These are phyloP conservation scores for Monopterus albus DNA, from an alignment of 2,113 vertebrate genomes.

Conservation along the genomic window DNA sequence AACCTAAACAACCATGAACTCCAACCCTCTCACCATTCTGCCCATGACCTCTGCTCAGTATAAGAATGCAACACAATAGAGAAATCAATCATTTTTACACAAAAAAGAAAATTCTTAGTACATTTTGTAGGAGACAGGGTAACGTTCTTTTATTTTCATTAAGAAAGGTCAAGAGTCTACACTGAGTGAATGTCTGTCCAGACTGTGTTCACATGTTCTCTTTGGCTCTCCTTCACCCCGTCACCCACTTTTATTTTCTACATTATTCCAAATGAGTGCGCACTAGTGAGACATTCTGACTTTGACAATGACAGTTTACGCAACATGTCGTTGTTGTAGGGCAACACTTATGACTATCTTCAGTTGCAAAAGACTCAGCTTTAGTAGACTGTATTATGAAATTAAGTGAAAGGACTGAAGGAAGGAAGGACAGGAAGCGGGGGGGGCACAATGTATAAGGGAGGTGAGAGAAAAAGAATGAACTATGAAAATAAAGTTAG, in stretches of 20 bases:
- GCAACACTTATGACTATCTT: constrained; percentile 5
- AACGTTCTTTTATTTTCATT: not conserved
- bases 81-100: too few relatives aligned
- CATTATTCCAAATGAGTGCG: constrained; percentile 38
- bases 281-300: constrained; percentile 3
- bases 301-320: constrained; percentile 37
- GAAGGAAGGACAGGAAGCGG: not conserved
- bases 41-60: not conserved
- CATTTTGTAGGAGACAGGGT: too few relatives aligned
- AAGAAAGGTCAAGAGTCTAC: not conserved
- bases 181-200: not conserved
- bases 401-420: not conserved
- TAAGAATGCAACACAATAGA: too few relatives aligned
- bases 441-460: accelerated
- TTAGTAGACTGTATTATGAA: not conserved
- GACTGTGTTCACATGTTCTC: not conserved
- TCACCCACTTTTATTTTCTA: not conserved
- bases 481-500: not conserved
- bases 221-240: constrained; percentile 2
- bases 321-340: constrained; percentile 5
- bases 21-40: not conserved
- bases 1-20: not conserved
- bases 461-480: not conserved
- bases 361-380: not conserved
- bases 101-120: too few relatives aligned